These are phyloP conservation scores for Drosophila pseudoobscura DNA, from an alignment of 1,140 invertebrate species.

Conservation along the genomic window DNA sequence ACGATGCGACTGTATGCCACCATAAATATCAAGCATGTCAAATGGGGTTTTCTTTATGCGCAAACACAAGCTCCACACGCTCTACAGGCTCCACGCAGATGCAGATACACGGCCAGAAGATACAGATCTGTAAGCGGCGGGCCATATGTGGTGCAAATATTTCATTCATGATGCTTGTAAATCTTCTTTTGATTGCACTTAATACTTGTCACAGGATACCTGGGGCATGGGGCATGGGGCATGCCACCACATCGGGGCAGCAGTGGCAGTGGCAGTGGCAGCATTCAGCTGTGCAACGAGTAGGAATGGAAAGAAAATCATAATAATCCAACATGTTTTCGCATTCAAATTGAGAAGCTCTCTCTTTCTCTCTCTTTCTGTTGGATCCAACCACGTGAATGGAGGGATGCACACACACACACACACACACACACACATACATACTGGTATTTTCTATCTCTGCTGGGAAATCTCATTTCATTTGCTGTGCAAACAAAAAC, in stretches of 20 bases:
- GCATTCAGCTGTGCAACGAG: slow-evolving; percentile 49
- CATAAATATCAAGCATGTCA: slow-evolving; percentile 68
- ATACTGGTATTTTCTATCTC: slow-evolving; percentile 42
- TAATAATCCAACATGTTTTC: slow-evolving; percentile 81
- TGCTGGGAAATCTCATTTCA: slow-evolving; percentile 76
- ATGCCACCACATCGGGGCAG: slow-evolving; percentile 25
- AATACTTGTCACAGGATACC: slow-evolving; percentile 71
- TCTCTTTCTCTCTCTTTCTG: slow-evolving; percentile 17
- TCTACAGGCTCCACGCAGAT: slow-evolving; percentile 11
- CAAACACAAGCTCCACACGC: slow-evolving; percentile 1
- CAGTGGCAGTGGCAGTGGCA: not conserved
- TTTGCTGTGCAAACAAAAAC: slow-evolving; percentile 57
- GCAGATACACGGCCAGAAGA: slow-evolving; percentile 11
- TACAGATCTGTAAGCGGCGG: slow-evolving; percentile 37
- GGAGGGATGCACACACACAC: not conserved
- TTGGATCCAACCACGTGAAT: slow-evolving; percentile 33
- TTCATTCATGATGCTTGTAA: slow-evolving; percentile 82
- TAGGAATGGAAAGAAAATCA: slow-evolving; percentile 66
- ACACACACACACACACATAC: slow-evolving; percentile 1
- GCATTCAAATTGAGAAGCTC: slow-evolving; percentile 80
- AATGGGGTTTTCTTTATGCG: slow-evolving; percentile 73
- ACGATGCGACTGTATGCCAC: slow-evolving; percentile 3
- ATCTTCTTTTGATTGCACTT: slow-evolving; percentile 82
- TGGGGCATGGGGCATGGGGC: slow-evolving; percentile 2
- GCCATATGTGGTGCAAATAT: slow-evolving; percentile 75